phyloP scores from a whole-genome alignment of 1,140 invertebrate genomes.

The Mesaphorura yosii region DNA sequence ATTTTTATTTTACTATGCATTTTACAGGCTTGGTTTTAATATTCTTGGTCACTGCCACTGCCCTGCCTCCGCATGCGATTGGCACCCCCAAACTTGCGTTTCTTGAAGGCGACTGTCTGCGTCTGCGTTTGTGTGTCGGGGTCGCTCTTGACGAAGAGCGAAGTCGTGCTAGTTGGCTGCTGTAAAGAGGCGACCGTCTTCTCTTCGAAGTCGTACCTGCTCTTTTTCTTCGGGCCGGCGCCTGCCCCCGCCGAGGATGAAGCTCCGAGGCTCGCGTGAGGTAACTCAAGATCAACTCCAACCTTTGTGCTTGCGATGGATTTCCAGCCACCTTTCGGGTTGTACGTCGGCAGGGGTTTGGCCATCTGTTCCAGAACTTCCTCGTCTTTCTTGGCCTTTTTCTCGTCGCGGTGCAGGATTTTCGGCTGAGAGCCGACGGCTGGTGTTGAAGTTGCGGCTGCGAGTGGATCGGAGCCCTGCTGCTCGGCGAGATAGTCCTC shows the following conservation, averaged over 20 bases:
- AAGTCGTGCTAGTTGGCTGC: neutral
- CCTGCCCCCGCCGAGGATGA: slow-evolving; percentile 2
- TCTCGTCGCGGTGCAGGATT: slow-evolving; percentile 24
- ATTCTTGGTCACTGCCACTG: slow-evolving; percentile 3
- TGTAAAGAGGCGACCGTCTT: slow-evolving; percentile 31
- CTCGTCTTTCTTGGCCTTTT: slow-evolving; percentile 17
- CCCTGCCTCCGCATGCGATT: slow-evolving; percentile 32
- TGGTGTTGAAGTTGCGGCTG: neutral
- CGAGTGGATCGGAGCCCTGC: slow-evolving; percentile 35
- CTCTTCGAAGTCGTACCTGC: slow-evolving; percentile 41
- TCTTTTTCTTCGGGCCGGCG: slow-evolving; percentile 44
- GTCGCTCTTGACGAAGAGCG: slow-evolving; percentile 6
- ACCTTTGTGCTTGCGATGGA: neutral
- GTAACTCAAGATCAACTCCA: neutral
- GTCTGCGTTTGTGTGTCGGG: no score
- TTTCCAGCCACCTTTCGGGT: slow-evolving; percentile 15
- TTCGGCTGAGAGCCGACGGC: slow-evolving; percentile 4
- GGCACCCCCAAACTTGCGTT: slow-evolving; percentile 52
- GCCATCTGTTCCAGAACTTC: no score
- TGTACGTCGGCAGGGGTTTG: slow-evolving; percentile 2
- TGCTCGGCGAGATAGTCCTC: slow-evolving; percentile 26
- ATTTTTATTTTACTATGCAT: no score
- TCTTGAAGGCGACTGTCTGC: slow-evolving; percentile 46
- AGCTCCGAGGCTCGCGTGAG: neutral
- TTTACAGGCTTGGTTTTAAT: no score